Evolutionary conservation across 1,140 invertebrate genomes (phyloP).

Genomic region (Hylaeus volcanicus): DNA sequence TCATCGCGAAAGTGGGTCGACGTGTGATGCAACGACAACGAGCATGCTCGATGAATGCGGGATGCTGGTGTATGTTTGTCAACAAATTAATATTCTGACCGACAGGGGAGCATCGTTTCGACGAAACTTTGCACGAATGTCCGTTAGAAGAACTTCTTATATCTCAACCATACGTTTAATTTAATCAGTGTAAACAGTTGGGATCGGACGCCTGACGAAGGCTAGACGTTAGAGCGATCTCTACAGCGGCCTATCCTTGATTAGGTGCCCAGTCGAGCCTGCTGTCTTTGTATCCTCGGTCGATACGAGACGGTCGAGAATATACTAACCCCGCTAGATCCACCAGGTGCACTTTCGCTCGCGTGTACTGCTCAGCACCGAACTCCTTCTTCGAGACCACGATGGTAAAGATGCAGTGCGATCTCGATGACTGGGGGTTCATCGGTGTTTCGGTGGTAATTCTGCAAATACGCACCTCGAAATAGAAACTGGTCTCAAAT

Average conservation of each 20-base stretch:
- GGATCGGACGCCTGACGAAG: neutral
- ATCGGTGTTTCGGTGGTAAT: slow-evolving; percentile 85
- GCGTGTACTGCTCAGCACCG: slow-evolving; percentile 78
- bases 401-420: slow-evolving; percentile 86
- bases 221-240: too few species aligned
- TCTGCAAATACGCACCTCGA: slow-evolving; percentile 66
- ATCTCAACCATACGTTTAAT: too few species aligned
- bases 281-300: neutral
- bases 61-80: neutral
- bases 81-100: too few species aligned
- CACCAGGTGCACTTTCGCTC: slow-evolving; percentile 85
- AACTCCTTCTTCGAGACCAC: slow-evolving; percentile 81
- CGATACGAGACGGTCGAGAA: neutral
- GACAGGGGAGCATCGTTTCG: too few species aligned
- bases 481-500: too few species aligned
- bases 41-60: neutral
- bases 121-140: too few species aligned
- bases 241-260: neutral
- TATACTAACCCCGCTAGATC: slow-evolving; percentile 84
- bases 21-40: neutral
- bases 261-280: neutral
- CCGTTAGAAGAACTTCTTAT: too few species aligned
- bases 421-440: slow-evolving; percentile 85
- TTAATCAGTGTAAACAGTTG: neutral
- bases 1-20: slow-evolving; percentile 10